Percentiles rank a stretch among this genome's conserved stretches.
Conservation (phyloP, 2,888 invertebrate species). For the Acleris emargana region DNA sequence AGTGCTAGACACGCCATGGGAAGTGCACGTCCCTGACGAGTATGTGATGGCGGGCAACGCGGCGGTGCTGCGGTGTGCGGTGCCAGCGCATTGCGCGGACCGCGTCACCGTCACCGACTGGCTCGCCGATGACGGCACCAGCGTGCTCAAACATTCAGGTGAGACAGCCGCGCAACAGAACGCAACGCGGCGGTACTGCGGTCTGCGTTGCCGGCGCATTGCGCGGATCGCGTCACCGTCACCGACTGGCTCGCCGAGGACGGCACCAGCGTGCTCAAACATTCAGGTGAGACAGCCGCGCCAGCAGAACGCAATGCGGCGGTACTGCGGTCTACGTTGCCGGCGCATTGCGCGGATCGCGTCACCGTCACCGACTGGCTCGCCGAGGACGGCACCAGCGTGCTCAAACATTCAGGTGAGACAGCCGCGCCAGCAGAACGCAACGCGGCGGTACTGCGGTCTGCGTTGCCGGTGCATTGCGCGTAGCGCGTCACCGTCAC, state of each 20-base stretch:
- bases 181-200: slow-evolving; percentile 48
- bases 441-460: slow-evolving; percentile 65
- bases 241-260: slow-evolving; percentile 86
- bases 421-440: neutral
- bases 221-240: slow-evolving; percentile 50
- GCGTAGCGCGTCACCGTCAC: slow-evolving; percentile 94
- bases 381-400: slow-evolving; percentile 91
- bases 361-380: slow-evolving; percentile 56
- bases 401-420: slow-evolving; percentile 76
- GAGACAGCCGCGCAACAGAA: slow-evolving; percentile 29
- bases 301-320: no score
- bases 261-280: slow-evolving; percentile 86
- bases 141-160: slow-evolving; percentile 83
- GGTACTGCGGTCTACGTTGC: slow-evolving; percentile 88
- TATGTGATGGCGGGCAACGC: slow-evolving; percentile 96
- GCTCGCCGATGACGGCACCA: slow-evolving; percentile 92
- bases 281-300: slow-evolving; percentile 60
- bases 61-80: slow-evolving; percentile 94
- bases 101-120: slow-evolving; percentile 95
- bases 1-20: slow-evolving; percentile 94
- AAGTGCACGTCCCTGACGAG: slow-evolving; percentile 95
- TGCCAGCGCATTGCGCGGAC: slow-evolving; percentile 94
- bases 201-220: slow-evolving; percentile 94
- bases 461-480: slow-evolving; percentile 89
- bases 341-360: slow-evolving; percentile 86